Percentiles rank a stretch among this genome's conserved stretches.
phyloP scores from a whole-genome alignment of 2,113 vertebrate genomes.

The cattle (Bos taurus) region ARS-UCD2.0 NC_037333.1:27699501-27700000 shows the following conservation, averaged over 20 bases:
- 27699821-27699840: background rate
- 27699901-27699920: background rate
- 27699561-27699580: background rate
- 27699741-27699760: too few species aligned
- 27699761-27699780: background rate
- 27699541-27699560: background rate
- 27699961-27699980: background rate
- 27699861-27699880: background rate
- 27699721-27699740: accelerated
- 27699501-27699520: background rate
- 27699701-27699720: too few species aligned
- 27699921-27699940: background rate
- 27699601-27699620: too few species aligned
- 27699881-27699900: background rate
- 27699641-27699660: too few species aligned
- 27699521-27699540: background rate
- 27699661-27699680: too few species aligned
- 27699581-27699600: too few species aligned
- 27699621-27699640: too few species aligned
- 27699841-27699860: background rate
- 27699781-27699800: background rate
- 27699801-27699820: background rate
- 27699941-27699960: background rate
- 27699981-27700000: background rate
- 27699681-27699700: too few species aligned